phyloP scores from a whole-genome alignment of 2,113 vertebrate species.

The Heloderma charlesbogerti region DNA sequence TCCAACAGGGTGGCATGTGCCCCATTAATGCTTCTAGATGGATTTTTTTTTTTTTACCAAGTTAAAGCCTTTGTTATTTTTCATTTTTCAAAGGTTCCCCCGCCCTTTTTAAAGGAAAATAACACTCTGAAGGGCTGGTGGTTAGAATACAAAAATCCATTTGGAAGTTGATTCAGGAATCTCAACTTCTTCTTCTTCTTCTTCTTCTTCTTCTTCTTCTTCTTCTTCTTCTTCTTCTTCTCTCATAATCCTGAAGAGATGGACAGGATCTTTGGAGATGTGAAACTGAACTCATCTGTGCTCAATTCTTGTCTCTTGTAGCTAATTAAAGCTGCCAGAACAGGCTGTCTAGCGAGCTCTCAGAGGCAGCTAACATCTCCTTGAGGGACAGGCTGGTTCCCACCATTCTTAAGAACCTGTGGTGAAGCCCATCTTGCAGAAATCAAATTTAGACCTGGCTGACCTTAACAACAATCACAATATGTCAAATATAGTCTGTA shows the following conservation, averaged over 20 bases:
- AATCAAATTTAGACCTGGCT: background rate
- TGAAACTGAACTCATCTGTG: background rate
- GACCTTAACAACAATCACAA: background rate
- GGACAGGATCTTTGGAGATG: background rate
- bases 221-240: background rate
- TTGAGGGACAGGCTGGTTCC: background rate
- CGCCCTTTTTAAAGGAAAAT: background rate
- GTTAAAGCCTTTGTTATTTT: background rate
- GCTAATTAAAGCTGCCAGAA: background rate
- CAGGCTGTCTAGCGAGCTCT: background rate
- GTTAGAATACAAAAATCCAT: background rate
- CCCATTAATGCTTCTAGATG: background rate
- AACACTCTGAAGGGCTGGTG: background rate
- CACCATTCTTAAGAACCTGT: background rate
- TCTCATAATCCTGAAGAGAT: background rate
- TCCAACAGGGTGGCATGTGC: background rate
- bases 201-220: background rate
- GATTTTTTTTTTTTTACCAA: background rate
- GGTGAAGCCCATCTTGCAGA: background rate
- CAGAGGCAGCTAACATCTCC: background rate
- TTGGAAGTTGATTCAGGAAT: background rate
- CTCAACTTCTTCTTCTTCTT: background rate
- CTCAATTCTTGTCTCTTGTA: background rate
- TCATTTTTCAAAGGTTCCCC: background rate
- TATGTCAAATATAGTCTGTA: background rate